Conservation (phyloP, 2,888 invertebrate genomes). For the Andrena camellia region DNA sequence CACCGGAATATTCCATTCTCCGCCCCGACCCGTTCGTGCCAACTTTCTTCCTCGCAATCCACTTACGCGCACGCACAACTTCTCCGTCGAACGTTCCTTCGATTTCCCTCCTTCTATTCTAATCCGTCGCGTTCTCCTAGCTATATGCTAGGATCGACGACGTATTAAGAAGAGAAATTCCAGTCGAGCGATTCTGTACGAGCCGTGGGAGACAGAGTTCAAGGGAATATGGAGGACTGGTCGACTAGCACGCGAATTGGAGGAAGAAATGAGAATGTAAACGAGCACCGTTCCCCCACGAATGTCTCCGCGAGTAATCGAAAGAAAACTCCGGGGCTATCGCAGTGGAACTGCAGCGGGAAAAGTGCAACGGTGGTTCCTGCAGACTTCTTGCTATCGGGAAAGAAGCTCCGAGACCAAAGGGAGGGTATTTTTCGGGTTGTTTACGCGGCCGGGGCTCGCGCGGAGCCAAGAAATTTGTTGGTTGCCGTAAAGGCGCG, state of each 20-base stretch:
- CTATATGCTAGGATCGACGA: background rate
- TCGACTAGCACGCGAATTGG: background rate
- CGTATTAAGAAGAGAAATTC: background rate
- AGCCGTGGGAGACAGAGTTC: background rate
- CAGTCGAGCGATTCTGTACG: background rate
- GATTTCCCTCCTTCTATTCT: background rate
- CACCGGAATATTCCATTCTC: conserved; percentile 55
- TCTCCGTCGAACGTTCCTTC: conserved; percentile 5
- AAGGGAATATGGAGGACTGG: background rate
- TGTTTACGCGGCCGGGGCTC: conserved; percentile 27
- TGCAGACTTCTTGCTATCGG: background rate
- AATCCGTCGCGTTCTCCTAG: background rate
- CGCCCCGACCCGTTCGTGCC: conserved; percentile 40
- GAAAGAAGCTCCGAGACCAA: background rate
- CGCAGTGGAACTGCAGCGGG: background rate
- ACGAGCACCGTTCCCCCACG: background rate
- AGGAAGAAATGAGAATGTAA: background rate
- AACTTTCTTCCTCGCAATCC: conserved; percentile 63
- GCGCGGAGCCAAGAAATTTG: conserved; percentile 14
- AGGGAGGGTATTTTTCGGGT: conserved; percentile 27
- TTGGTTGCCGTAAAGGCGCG: conserved; percentile 17
- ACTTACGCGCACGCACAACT: conserved; percentile 21
- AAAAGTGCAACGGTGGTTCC: background rate
- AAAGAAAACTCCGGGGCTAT: background rate
- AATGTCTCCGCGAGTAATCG: background rate